Conservation (phyloP, 2,797 vertebrate species). For the Momotus momota region DNA sequence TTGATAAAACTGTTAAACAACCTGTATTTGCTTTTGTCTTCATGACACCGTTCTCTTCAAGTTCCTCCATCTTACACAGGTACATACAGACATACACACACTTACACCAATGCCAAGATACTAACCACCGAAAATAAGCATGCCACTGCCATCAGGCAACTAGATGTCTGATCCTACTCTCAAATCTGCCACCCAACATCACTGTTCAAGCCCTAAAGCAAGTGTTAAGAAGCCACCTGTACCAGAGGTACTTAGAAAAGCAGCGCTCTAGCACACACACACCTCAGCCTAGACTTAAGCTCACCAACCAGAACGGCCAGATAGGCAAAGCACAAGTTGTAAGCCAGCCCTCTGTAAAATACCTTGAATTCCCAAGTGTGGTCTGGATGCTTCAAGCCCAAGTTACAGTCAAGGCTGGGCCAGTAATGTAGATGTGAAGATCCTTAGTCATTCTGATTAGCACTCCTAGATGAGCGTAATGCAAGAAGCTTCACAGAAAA, state of each 20-base stretch:
- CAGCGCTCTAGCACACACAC: accelerated
- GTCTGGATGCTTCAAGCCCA: background rate
- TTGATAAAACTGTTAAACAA: background rate
- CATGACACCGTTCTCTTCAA: background rate
- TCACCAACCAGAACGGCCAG: accelerated
- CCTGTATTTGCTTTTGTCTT: background rate
- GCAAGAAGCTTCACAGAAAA: background rate
- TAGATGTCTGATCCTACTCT: accelerated
- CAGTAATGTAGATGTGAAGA: background rate
- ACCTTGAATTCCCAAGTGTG: accelerated
- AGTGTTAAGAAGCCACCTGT: background rate
- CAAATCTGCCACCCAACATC: accelerated
- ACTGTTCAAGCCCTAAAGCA: background rate
- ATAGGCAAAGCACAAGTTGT: accelerated
- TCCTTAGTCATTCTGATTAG: background rate
- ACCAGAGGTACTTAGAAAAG: background rate
- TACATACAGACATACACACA: accelerated
- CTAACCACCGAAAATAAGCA: background rate
- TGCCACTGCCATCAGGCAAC: background rate
- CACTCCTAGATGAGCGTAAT: background rate
- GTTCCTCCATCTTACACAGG: accelerated
- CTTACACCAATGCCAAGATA: background rate
- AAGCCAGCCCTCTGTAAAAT: background rate
- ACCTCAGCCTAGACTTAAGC: too few species aligned
- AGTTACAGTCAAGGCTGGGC: background rate